Percentiles rank a stretch among this genome's conserved stretches.
These are phyloP conservation scores for Orientallactaga sibirica DNA, from an alignment of 2,797 vertebrate genomes.

Conservation along the genomic window DNA sequence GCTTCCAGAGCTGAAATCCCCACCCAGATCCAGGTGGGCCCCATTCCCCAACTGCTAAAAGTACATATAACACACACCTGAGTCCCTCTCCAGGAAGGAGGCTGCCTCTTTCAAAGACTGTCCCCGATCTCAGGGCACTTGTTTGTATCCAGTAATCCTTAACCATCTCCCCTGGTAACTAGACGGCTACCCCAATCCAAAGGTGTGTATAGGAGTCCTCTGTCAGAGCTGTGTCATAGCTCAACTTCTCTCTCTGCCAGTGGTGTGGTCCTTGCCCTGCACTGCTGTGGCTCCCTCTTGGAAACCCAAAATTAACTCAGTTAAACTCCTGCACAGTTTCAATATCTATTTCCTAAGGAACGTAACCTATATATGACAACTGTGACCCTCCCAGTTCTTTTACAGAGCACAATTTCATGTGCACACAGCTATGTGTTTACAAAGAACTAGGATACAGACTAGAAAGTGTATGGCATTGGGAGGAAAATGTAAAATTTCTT, in stretches of 20 bases:
- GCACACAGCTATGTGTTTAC: neutral
- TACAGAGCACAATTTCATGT: neutral
- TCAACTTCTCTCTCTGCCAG: neutral
- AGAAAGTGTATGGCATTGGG: neutral
- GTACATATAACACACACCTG: neutral
- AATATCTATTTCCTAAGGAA: neutral
- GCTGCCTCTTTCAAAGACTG: too few relatives aligned
- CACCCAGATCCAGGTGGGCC: neutral
- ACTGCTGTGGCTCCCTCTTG: neutral
- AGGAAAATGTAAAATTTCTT: neutral
- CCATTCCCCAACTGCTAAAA: too few relatives aligned
- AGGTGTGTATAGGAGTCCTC: neutral
- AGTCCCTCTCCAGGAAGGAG: neutral
- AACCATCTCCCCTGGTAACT: neutral
- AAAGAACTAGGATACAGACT: neutral
- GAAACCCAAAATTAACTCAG: neutral
- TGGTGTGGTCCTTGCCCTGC: neutral
- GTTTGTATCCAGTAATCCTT: neutral
- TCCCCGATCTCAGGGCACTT: neutral
- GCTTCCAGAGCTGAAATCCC: neutral
- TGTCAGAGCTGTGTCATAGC: accelerated
- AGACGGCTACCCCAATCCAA: neutral
- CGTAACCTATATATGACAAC: neutral
- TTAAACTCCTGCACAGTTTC: neutral
- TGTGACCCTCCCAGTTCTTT: neutral